Percentiles rank a stretch among this genome's conserved stretches.
Evolutionary conservation across 2,113 vertebrate species (phyloP).

Genomic region (Peromyscus polionotus): DNA sequence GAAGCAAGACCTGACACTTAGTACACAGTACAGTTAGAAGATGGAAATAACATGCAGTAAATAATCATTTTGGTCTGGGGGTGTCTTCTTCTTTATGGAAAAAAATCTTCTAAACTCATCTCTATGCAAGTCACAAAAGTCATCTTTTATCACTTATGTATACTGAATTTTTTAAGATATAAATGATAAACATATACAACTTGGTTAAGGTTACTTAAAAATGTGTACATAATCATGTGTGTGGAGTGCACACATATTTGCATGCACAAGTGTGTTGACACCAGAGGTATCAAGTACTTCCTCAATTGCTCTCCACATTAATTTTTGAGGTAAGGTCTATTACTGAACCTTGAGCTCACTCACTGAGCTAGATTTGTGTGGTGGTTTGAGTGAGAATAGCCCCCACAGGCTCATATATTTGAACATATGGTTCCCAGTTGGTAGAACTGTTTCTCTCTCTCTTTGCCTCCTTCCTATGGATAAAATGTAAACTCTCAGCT

Average conservation of each 20-base stretch:
- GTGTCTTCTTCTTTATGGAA: neutral
- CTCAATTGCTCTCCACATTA: neutral
- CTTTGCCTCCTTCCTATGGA: neutral
- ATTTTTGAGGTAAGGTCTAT: neutral
- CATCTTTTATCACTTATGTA: neutral
- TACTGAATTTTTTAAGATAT: neutral
- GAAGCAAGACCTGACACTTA: neutral
- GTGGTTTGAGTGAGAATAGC: neutral
- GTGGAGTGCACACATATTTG: neutral
- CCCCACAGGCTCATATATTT: neutral
- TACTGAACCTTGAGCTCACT: neutral
- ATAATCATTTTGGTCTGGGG: neutral
- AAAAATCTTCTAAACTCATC: neutral
- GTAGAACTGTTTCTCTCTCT: neutral
- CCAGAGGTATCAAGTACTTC: neutral
- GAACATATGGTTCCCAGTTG: neutral
- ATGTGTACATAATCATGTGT: neutral
- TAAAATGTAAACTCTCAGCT: neutral
- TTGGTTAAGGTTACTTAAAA: slow-evolving; percentile 12
- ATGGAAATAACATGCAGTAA: neutral
- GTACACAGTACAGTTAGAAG: neutral
- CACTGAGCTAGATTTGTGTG: neutral
- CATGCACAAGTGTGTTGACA: neutral
- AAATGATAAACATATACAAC: neutral
- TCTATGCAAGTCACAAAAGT: neutral